phyloP scores from a whole-genome alignment of 2,113 vertebrate species.

The Pantherophis guttatus region DNA sequence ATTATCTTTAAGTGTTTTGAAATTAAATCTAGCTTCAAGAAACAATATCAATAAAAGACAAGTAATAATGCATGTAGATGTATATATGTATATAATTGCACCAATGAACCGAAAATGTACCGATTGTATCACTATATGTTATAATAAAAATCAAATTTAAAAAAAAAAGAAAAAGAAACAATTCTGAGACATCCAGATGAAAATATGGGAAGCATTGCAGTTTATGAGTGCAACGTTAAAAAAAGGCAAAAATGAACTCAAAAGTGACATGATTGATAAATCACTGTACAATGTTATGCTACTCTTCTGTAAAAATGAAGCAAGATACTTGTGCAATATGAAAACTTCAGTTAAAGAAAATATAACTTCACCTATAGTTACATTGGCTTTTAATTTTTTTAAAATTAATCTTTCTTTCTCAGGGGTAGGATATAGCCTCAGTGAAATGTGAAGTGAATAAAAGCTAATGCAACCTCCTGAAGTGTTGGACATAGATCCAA shows the following conservation, averaged over 20 bases:
- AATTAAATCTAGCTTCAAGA: too few relatives aligned
- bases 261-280: not conserved
- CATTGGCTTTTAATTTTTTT: not conserved
- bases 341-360: not conserved
- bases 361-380: not conserved
- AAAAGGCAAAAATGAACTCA: not conserved
- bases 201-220: not conserved
- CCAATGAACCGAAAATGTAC: too few relatives aligned
- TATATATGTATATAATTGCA: too few relatives aligned
- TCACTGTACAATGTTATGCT: not conserved
- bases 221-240: not conserved
- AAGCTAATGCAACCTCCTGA: not conserved
- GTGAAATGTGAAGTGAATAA: not conserved
- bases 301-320: not conserved
- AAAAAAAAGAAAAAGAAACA: too few relatives aligned
- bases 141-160: too few relatives aligned
- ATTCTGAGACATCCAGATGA: not conserved
- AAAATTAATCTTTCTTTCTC: not conserved
- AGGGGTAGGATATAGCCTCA: not conserved
- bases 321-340: not conserved
- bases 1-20: too few relatives aligned
- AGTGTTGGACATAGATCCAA: not conserved
- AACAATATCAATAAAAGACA: too few relatives aligned
- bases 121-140: too few relatives aligned
- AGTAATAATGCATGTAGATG: too few relatives aligned